Conservation (phyloP, 2,888 invertebrate species). For the Mylabris sibirica region DNA sequence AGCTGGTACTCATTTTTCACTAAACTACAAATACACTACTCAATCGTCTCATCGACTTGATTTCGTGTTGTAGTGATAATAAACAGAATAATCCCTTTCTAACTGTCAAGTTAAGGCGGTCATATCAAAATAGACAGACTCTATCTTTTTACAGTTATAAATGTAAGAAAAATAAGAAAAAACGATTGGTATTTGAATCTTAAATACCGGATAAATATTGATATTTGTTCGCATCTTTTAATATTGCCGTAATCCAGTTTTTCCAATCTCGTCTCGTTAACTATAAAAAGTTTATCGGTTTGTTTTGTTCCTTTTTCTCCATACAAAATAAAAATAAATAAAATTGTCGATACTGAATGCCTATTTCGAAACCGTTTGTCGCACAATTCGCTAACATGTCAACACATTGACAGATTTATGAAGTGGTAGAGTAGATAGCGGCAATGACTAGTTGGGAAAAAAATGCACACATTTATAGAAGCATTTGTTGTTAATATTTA, state of each 20-base stretch:
- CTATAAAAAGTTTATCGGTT: constrained; percentile 37
- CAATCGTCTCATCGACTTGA: too few species aligned
- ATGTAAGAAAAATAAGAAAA: too few species aligned
- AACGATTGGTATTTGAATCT: neutral
- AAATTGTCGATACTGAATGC: constrained; percentile 1
- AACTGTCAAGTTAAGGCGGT: too few species aligned
- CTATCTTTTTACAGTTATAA: too few species aligned
- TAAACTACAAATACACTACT: constrained; percentile 45
- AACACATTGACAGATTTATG: constrained; percentile 51
- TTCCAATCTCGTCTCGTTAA: constrained; percentile 23
- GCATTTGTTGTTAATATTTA: constrained; percentile 5
- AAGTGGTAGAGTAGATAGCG: constrained; percentile 46
- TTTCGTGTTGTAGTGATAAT: too few species aligned
- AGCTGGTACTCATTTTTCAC: constrained; percentile 23
- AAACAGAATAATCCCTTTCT: too few species aligned
- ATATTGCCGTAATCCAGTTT: constrained; percentile 40
- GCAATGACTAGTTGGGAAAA: constrained; percentile 37
- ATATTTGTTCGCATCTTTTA: constrained; percentile 43
- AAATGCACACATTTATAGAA: constrained; percentile 20
- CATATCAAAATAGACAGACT: neutral
- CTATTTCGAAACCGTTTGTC: constrained; percentile 43
- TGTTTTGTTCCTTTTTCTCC: constrained; percentile 16
- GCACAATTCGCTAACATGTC: constrained; percentile 39
- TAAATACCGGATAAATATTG: constrained; percentile 19
- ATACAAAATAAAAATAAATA: constrained; percentile 17